Base-by-base conservation (phyloP, 2,113 vertebrate species). In the Nothocercus nigrocapillus region DNA sequence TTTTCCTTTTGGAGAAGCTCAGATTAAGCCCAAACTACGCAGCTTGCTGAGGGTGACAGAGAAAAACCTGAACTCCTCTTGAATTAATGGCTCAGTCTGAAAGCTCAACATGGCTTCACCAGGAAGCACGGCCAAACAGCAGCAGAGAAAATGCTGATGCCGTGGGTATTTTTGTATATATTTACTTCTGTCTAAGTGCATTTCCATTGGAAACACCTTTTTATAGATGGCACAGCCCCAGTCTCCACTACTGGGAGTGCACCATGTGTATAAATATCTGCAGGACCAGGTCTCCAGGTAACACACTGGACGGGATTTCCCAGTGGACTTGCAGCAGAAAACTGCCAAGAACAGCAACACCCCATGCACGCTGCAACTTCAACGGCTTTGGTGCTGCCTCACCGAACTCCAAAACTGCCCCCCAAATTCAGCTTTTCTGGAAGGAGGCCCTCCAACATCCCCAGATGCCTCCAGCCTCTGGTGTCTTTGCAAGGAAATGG, bases 21-120 rank as follows among this genome's bases (percentile, higher is more conserved):
- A 95, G 53, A 93, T 76, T 91, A 91, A 96, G 15, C 21, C 40
- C 28, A 91, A 77, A 9, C 42, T 67, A 83, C 88, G 81, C 42
- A 85, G 70, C 73, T 90, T 13, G 1, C 25, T 82, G 20, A 61
- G 34, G 16, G 27, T 80, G 42, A 72, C 27, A 47, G 66, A 72
- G 4, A 42, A 90, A 66, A 91, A 89, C 28, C 8, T 38, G 38
- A 94, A 90, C 68, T 96, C 79, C 42, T 89, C 64, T 74, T 6
- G 8, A 92, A 54, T 77, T 84, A 91, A 80, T 72, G 45, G 69
- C 47, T 42, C 61, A 68, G 78, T 27, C 77, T 83, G 73, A 89
- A 80, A 80, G 83, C 67, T 56, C 67, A 73, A 53, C 63, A 58
- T 15, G 64, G 89, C 21, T 96, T 83, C 28, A 47, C 53, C 36